These are phyloP conservation scores for Tylochromis polylepis DNA, from an alignment of 2,113 vertebrate genomes.

Conservation along the genomic window DNA sequence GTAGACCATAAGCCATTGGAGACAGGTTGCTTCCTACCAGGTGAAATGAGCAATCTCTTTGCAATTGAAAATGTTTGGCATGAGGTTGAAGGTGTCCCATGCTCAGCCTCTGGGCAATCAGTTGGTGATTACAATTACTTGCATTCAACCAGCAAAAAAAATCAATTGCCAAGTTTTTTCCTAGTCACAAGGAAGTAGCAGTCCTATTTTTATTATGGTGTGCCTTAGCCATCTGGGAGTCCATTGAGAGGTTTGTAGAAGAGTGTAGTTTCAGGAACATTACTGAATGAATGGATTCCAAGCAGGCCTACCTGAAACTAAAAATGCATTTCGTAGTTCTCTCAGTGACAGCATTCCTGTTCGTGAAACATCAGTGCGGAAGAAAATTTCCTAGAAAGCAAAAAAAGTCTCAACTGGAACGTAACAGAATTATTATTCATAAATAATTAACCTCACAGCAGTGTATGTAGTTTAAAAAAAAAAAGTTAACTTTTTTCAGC, in stretches of 20 bases:
- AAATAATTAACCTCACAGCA: not conserved
- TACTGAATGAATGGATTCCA: not conserved
- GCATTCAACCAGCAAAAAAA: not conserved
- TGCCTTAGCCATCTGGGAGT: not conserved
- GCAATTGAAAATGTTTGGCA: not conserved
- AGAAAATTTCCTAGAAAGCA: slow-evolving; percentile 28
- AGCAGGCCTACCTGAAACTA: slow-evolving; percentile 41
- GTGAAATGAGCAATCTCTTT: not conserved
- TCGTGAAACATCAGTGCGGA: slow-evolving; percentile 36
- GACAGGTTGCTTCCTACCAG: not conserved
- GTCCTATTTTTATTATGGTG: not conserved
- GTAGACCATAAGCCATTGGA: not conserved
- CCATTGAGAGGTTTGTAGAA: not conserved
- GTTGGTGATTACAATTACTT: not conserved
- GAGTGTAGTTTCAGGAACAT: not conserved
- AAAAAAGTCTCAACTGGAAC: not conserved
- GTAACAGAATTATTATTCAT: not conserved
- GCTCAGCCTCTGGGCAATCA: not conserved
- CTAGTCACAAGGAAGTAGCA: not conserved
- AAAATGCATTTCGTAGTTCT: slow-evolving; percentile 60
- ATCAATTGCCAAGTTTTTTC: not conserved
- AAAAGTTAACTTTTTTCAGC: not conserved
- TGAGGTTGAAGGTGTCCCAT: not conserved
- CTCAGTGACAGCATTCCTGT: slow-evolving; percentile 61
- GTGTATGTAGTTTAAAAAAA: fast-evolving